A percentile compares a stretch with the other conserved stretches of the same genome.
Evolutionary conservation across 2,113 vertebrate genomes (phyloP).

Genomic region (Acinonyx jubatus): DNA sequence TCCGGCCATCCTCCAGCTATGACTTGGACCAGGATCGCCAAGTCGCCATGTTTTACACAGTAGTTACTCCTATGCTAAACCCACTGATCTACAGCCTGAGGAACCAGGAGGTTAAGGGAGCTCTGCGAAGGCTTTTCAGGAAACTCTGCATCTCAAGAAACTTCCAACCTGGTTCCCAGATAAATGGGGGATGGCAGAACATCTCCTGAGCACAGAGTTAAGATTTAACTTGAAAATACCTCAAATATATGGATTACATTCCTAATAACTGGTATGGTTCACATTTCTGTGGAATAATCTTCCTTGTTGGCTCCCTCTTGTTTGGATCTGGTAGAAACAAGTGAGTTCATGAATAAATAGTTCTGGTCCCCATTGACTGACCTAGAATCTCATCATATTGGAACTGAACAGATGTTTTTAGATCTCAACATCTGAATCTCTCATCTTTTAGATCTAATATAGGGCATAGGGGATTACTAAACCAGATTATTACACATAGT

Average conservation of each 20-base stretch:
- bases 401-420: background rate
- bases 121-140: slow-evolving; percentile 44
- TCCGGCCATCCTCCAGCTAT: slow-evolving; percentile 65
- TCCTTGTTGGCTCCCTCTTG: background rate
- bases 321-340: background rate
- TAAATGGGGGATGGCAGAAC: background rate
- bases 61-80: slow-evolving; percentile 70
- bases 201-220: background rate
- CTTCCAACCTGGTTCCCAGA: background rate
- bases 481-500: background rate
- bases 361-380: background rate
- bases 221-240: background rate
- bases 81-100: slow-evolving; percentile 75
- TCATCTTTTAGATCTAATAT: background rate
- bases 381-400: background rate
- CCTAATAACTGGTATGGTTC: background rate
- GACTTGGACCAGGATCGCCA: slow-evolving; percentile 62
- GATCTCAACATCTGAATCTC: background rate
- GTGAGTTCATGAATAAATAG: background rate
- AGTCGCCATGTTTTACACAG: slow-evolving; percentile 75
- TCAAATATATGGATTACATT: background rate
- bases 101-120: slow-evolving; percentile 70
- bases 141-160: background rate
- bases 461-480: background rate
- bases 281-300: background rate